Evolutionary conservation across 2,888 invertebrate genomes (phyloP).

Genomic region (Stenurella melanura): DNA sequence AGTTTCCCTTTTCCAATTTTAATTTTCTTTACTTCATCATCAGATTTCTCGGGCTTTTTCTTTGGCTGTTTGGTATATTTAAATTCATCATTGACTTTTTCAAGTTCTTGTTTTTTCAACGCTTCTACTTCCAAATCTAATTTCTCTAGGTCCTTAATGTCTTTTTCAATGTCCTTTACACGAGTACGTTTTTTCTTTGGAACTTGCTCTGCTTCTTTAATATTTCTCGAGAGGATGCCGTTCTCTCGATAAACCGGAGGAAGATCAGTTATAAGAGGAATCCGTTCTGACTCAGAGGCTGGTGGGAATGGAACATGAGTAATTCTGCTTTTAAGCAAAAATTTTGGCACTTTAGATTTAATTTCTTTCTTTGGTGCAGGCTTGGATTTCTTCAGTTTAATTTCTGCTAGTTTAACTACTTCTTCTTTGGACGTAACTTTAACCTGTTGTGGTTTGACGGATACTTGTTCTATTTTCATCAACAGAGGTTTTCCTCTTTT

Average conservation of each 20-base stretch:
- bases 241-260: constrained; percentile 67
- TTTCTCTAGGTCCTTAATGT: constrained; percentile 70
- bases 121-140: constrained; percentile 62
- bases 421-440: constrained; percentile 72
- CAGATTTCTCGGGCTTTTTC: constrained; percentile 58
- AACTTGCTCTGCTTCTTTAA: constrained; percentile 72
- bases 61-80: constrained; percentile 64
- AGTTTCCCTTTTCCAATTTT: constrained; percentile 77
- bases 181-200: constrained; percentile 65
- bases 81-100: constrained; percentile 68
- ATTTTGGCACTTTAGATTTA: constrained; percentile 76
- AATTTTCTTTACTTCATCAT: constrained; percentile 71
- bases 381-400: constrained; percentile 76
- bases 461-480: constrained; percentile 56
- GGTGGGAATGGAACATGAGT: constrained; percentile 74
- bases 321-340: constrained; percentile 83
- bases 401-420: constrained; percentile 78
- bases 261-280: constrained; percentile 66
- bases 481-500: constrained; percentile 60
- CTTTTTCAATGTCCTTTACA: constrained; percentile 67
- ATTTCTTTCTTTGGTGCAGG: constrained; percentile 56
- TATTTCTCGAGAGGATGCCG: constrained; percentile 74
- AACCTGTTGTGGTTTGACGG: constrained; percentile 67
- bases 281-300: constrained; percentile 63
- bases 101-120: constrained; percentile 66